Conservation (phyloP, 2,888 invertebrate genomes). For the Archips crataeganus region DNA sequence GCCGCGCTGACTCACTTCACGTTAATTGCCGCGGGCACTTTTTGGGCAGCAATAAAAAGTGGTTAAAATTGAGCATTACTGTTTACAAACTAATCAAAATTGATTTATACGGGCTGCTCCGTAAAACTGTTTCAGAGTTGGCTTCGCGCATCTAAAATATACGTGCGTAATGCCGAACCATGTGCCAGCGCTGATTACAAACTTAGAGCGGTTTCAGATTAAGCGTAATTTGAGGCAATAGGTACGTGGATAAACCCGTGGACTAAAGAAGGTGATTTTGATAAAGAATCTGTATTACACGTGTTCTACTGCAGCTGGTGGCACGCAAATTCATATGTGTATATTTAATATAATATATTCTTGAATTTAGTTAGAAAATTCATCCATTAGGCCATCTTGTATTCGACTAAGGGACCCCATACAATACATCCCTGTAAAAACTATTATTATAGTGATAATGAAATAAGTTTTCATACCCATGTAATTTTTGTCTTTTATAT, state of each 20-base stretch:
- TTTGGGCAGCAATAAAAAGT: conserved; percentile 70
- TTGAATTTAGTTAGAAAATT: too few relatives aligned
- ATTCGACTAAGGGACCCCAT: too few relatives aligned
- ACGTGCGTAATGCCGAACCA: conserved; percentile 7
- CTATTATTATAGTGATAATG: too few relatives aligned
- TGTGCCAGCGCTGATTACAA: conserved; percentile 6
- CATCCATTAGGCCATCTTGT: too few relatives aligned
- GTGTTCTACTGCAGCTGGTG: too few relatives aligned
- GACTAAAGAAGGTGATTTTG: background rate
- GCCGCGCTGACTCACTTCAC: conserved; percentile 65
- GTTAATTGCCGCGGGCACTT: conserved; percentile 67
- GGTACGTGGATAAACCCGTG: background rate
- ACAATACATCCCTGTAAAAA: too few relatives aligned
- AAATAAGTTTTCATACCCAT: too few relatives aligned
- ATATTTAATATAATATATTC: too few relatives aligned
- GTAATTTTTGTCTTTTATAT: too few relatives aligned
- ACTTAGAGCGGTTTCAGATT: conserved; percentile 1
- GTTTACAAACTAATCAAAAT: conserved; percentile 58
- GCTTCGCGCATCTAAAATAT: conserved; percentile 7
- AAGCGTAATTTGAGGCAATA: background rate
- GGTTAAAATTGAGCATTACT: conserved; percentile 58
- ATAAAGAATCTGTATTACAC: background rate
- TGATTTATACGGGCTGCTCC: conserved; percentile 11
- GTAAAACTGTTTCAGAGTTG: conserved; percentile 9
- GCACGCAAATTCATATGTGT: too few relatives aligned